phyloP scores from a whole-genome alignment of 2,888 invertebrate species.

The Rhaphigaster nebulosa region DNA sequence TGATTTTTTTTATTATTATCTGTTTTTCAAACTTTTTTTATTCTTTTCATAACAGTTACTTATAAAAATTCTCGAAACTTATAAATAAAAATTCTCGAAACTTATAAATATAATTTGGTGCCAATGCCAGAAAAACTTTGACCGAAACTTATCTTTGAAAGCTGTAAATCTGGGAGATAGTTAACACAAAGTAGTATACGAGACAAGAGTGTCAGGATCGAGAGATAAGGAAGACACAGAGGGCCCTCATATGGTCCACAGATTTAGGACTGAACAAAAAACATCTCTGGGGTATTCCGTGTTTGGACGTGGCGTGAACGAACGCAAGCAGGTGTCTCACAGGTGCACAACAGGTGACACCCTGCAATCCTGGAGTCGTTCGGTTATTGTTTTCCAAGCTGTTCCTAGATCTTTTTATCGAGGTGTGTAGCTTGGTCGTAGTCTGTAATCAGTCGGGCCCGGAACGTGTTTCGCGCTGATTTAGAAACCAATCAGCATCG shows the following conservation, averaged over 20 bases:
- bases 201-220: neutral
- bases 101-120: too few species aligned
- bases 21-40: too few species aligned
- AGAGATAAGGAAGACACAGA: slow-evolving; percentile 44
- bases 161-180: neutral
- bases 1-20: too few species aligned
- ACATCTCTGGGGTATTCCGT: neutral
- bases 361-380: neutral
- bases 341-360: slow-evolving; percentile 44
- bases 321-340: slow-evolving; percentile 4
- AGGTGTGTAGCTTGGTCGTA: neutral
- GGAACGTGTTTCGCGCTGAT: slow-evolving; percentile 31
- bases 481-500: slow-evolving; percentile 36
- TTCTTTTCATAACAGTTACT: too few species aligned
- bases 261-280: neutral
- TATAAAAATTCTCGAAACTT: too few species aligned
- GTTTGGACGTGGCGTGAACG: slow-evolving; percentile 28
- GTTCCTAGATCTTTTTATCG: neutral
- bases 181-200: neutral
- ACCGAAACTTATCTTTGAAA: neutral
- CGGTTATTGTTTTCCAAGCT: slow-evolving; percentile 27
- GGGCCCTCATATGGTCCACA: slow-evolving; percentile 35
- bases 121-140: too few species aligned
- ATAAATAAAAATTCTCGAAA: too few species aligned
- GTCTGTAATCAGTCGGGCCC: neutral